Conservation (phyloP, 2,113 vertebrate genomes). For the Cyanistes caeruleus region DNA sequence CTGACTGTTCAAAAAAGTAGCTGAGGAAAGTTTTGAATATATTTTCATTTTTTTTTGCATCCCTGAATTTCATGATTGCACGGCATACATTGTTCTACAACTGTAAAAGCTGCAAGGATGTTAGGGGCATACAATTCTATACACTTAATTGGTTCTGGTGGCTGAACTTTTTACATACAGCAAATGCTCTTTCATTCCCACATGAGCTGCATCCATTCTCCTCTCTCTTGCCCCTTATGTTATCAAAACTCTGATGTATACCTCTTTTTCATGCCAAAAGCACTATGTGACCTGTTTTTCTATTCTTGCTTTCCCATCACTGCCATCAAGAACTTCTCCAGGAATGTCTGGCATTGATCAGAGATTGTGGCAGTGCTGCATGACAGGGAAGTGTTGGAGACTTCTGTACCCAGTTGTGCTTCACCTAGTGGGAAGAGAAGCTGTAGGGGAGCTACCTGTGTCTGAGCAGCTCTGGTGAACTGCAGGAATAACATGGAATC, state of each 20-base stretch:
- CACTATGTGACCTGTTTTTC: neutral
- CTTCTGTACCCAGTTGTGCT: neutral
- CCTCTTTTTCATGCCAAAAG: neutral
- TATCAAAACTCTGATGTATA: neutral
- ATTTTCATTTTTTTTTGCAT: neutral
- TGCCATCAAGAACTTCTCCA: neutral
- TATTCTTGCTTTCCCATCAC: neutral
- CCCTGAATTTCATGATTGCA: neutral
- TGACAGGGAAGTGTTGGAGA: neutral
- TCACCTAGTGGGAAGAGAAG: neutral
- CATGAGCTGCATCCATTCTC: neutral
- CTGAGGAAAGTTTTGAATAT: neutral
- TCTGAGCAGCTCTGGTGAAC: neutral
- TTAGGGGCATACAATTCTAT: neutral
- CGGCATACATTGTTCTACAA: neutral
- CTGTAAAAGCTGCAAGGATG: neutral
- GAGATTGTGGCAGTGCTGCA: rapidly evolving
- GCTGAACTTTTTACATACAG: neutral
- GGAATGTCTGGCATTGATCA: neutral
- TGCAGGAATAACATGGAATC: neutral
- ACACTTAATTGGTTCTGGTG: neutral
- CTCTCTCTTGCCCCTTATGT: neutral
- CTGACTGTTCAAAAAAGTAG: neutral
- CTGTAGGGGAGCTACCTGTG: neutral
- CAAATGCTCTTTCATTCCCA: neutral